phyloP scores from a whole-genome alignment of 2,113 vertebrate species.

The Struthidea cinerea region DNA sequence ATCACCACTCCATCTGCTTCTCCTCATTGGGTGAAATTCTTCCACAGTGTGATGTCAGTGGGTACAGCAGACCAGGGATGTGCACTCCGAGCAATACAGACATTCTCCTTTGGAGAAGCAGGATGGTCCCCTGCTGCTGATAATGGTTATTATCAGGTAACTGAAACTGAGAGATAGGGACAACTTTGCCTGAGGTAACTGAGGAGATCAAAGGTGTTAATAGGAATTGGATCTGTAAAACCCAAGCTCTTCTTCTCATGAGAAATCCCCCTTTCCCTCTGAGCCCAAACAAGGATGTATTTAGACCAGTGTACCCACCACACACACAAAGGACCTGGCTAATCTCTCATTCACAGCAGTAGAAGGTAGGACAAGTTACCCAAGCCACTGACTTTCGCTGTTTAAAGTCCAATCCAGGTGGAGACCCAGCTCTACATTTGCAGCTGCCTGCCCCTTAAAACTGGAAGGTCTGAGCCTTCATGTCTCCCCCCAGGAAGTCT shows the following conservation, averaged over 20 bases:
- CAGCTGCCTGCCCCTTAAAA: not conserved
- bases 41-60: fast-evolving
- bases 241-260: not conserved
- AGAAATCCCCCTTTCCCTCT: not conserved
- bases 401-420: not conserved
- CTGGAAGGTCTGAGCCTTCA: not conserved
- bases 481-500: not conserved
- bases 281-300: not conserved
- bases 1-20: not conserved
- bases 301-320: not conserved
- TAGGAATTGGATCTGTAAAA: not conserved
- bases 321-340: not conserved
- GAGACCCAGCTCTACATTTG: not conserved
- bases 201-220: not conserved
- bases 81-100: not conserved
- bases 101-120: not conserved
- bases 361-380: not conserved
- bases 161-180: not conserved
- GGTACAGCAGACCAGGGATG: not conserved
- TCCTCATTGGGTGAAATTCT: not conserved
- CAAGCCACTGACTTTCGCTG: not conserved
- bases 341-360: not conserved
- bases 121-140: not conserved
- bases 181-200: not conserved
- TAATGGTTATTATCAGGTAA: not conserved